phyloP scores from a whole-genome alignment of 1,140 invertebrate species.

The Rhizoglyphus robini region DNA sequence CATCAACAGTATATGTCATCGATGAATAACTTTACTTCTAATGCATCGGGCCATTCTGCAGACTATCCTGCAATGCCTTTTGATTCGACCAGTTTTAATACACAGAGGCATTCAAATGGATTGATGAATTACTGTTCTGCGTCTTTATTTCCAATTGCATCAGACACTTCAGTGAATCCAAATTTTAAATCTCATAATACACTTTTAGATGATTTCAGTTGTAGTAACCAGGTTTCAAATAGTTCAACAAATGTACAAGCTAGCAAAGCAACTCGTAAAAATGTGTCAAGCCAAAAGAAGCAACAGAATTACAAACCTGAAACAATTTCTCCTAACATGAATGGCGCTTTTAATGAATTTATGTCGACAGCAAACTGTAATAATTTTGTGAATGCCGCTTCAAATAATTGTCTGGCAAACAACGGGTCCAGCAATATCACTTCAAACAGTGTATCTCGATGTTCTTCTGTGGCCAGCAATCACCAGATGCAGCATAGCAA shows the following conservation, averaged over 20 bases:
- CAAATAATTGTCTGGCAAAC: background rate
- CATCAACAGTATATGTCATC: constrained; percentile 1
- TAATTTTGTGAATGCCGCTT: background rate
- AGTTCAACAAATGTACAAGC: background rate
- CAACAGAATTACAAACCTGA: background rate
- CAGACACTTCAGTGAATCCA: background rate
- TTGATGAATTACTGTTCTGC: background rate
- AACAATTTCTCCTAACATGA: no score
- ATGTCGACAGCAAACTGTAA: background rate
- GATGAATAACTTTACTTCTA: constrained; percentile 11
- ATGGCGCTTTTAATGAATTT: no score
- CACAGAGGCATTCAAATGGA: background rate
- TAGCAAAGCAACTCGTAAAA: background rate
- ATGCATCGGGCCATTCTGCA: background rate
- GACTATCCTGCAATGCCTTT: background rate
- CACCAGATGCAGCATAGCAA: constrained; percentile 10
- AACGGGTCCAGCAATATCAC: background rate
- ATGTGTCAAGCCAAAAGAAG: background rate
- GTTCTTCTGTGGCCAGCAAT: constrained; percentile 21
- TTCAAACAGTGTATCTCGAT: constrained; percentile 9
- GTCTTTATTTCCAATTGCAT: background rate
- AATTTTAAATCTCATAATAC: no score
- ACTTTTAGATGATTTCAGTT: no score
- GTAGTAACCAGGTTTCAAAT: no score
- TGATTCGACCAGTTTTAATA: background rate